Evolutionary conservation across 2,797 vertebrate species (phyloP), one percentile per base, ranked within the genome.

Genomic region (Hybognathus amarus): DNA sequence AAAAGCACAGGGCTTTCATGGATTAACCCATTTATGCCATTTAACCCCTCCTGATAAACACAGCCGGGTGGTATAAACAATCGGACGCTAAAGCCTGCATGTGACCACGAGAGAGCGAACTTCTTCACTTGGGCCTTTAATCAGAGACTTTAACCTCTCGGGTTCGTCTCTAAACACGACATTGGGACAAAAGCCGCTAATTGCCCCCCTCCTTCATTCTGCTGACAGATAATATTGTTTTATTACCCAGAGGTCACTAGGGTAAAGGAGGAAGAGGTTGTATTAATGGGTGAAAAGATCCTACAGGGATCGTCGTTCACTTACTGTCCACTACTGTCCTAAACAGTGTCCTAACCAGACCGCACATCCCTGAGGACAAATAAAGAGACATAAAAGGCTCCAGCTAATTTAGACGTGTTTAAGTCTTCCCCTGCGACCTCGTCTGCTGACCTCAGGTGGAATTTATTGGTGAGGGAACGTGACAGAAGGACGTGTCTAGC

Each of bases 231-330:
- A 94, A 94, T 94, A 92, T 89, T 89, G 87, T 70, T 80, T 91
- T 94, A 90, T 93, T 93, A 93, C 91, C 86, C 77, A 90, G 90
- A 87, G 85, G 91, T 93, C 95, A 95, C 93, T 91, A 85, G 93
- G 93, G 93, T 69, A 71, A 42, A 18, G n/a, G 61, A 68, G 80
- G 77, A 82, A 69, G 59, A 77, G 74, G 54, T 38, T 61, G 27
- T 76, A 22, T 54, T 82, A 52, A 66, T 67, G 33, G 18, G 4
- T 68, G 36, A 66, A 69, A 68, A 36, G 22, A 54, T 85, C 83
- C 78, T 79, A 83, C 52, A 45, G 74, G 70, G 85, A 84, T 79
- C 81, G 22, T 83, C 11, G 66, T 80, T 74, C 83, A 85, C 74
- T 82, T 69, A 77, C 87, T 82, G 77, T 80, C 79, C 56, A 77